phyloP scores from a whole-genome alignment of 2,797 vertebrate genomes.

The Chaenodraco wilsoni region DNA sequence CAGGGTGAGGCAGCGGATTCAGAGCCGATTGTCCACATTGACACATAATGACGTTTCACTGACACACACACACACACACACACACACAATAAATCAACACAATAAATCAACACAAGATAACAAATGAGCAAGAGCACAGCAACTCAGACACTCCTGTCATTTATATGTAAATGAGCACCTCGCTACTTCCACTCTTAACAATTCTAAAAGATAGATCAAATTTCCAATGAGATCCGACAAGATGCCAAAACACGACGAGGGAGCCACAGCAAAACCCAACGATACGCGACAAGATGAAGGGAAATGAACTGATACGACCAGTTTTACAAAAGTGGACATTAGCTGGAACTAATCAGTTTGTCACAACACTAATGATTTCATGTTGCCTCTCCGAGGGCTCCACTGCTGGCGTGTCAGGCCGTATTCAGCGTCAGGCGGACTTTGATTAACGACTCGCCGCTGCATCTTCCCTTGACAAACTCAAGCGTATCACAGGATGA shows the following conservation, averaged over 20 bases:
- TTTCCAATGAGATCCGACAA: constrained; percentile 53
- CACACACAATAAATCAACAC: not conserved
- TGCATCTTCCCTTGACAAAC: constrained; percentile 25
- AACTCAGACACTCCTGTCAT: constrained; percentile 51
- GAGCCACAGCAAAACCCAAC: constrained; percentile 37
- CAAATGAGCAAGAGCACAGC: constrained; percentile 39
- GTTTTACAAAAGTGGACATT: constrained; percentile 23
- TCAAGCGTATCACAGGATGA: constrained; percentile 40
- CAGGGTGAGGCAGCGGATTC: constrained; percentile 39
- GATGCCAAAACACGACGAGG: constrained; percentile 43
- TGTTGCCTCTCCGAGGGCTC: constrained; percentile 36
- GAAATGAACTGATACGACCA: constrained; percentile 47
- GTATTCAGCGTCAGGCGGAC: not conserved
- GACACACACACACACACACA: constrained; percentile 25
- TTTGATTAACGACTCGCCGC: constrained; percentile 52
- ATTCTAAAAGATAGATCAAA: constrained; percentile 37
- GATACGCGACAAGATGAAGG: constrained; percentile 37
- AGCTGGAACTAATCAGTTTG: constrained; percentile 52
- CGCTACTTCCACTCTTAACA: constrained; percentile 6
- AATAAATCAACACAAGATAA: constrained; percentile 37
- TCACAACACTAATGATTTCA: constrained; percentile 54
- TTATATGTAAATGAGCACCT: constrained; percentile 73
- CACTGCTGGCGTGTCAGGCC: not conserved
- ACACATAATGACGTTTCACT: constrained; percentile 24
- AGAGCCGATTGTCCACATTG: constrained; percentile 29